phyloP scores from a whole-genome alignment of 2,888 invertebrate species.

The Orgyia antiqua region DNA sequence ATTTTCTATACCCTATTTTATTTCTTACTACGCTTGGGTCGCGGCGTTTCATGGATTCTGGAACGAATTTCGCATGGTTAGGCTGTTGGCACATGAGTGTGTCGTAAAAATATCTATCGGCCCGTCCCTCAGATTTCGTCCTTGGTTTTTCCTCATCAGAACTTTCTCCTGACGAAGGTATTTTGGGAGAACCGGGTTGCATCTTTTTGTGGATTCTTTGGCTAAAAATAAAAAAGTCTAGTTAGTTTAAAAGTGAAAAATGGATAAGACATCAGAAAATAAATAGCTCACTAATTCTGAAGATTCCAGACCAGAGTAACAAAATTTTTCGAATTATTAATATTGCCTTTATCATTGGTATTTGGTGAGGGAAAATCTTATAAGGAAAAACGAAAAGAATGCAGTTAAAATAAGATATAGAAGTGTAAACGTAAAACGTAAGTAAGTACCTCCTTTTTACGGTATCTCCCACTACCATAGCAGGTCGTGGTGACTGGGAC shows the following conservation, averaged over 20 bases:
- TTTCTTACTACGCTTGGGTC: slow-evolving; percentile 30
- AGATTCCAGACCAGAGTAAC: too few species aligned
- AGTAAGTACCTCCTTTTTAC: slow-evolving; percentile 44
- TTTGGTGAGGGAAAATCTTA: too few species aligned
- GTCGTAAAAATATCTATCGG: slow-evolving; percentile 61
- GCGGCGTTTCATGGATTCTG: slow-evolving; percentile 35
- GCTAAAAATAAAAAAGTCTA: slow-evolving; percentile 27
- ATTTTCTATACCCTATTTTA: slow-evolving; percentile 46
- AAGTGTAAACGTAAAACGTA: too few species aligned
- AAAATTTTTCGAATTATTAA: too few species aligned
- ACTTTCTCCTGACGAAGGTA: slow-evolving; percentile 53
- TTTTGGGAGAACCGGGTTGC: slow-evolving; percentile 37
- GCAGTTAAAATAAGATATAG: too few species aligned
- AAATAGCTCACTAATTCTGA: too few species aligned
- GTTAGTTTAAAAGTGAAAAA: too few species aligned
- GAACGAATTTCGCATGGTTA: slow-evolving; percentile 33
- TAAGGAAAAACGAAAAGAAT: too few species aligned
- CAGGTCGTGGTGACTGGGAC: slow-evolving; percentile 38
- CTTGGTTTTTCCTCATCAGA: slow-evolving; percentile 52
- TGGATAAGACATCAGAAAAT: too few species aligned
- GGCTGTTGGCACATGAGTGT: slow-evolving; percentile 58
- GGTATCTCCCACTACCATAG: slow-evolving; percentile 36
- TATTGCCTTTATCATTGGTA: not conserved
- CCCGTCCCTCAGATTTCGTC: slow-evolving; percentile 42
- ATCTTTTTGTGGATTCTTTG: slow-evolving; percentile 40